Evolutionary conservation across 2,888 invertebrate species (phyloP), one percentile per base, ranked within the genome.

Genomic region (Osmoderma eremita): DNA sequence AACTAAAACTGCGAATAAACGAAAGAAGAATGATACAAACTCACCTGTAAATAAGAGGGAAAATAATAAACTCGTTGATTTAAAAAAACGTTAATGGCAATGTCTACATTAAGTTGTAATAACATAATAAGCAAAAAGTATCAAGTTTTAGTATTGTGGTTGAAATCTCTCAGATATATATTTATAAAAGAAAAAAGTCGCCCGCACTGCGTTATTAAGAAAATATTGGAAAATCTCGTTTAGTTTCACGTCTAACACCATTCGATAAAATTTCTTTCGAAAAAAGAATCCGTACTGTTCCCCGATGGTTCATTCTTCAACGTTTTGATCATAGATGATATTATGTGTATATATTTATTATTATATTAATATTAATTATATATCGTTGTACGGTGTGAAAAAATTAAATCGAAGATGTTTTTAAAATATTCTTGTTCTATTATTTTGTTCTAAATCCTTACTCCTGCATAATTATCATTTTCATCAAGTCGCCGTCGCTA

Each of bases 321-420:
- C 74, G 72, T 76, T 73, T 75, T 75, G 75, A 73, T 75, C 74
- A 75, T 75, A 75, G 73, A 74, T 53, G 48, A 61, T 51, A 24
- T 15, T 61, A 75, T 79, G 78, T 81, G 81, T 81, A 81, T 76
- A 80, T 81, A 81, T 80, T 81, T 80, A 81, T 80, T 79, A 80
- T 80, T 80, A 80, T 79, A 77, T 78, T 78, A 77, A 77, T 77
- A 76, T 78, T 79, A 79, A 78, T 79, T 79, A 80, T 80, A 81
- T 80, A 79, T 81, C 81, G 80, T 81, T 82, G 81, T 81, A 82
- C 81, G 82, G 82, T 81, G 81, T 81, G 81, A 81, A 78, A 76
- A 77, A 79, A 80, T 79, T 80, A 79, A 80, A 80, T 78, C 78
- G 78, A 79, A 79, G 76, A 79, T 80, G 78, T 80, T 80, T 79